Conservation (phyloP, 2,888 invertebrate genomes). For the Apeira syringaria region DNA sequence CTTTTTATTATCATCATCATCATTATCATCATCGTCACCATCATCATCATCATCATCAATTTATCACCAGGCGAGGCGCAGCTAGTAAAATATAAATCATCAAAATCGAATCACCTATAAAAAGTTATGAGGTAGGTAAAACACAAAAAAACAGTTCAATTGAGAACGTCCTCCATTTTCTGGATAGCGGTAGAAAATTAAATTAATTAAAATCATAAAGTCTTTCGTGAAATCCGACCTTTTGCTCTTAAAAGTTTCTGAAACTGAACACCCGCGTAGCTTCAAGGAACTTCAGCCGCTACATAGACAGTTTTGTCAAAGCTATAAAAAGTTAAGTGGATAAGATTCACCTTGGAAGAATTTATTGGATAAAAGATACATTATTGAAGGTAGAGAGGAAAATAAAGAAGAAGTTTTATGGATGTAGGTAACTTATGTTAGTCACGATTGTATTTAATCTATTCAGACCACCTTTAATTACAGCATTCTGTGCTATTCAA, state of each 20-base stretch:
- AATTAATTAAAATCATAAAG: neutral
- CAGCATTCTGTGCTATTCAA: too few relatives aligned
- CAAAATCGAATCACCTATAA: too few relatives aligned
- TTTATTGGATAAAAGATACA: slow-evolving; percentile 10
- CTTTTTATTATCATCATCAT: too few relatives aligned
- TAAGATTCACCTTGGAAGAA: slow-evolving; percentile 9
- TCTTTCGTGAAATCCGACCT: neutral
- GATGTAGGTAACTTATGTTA: neutral
- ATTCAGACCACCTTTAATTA: too few relatives aligned
- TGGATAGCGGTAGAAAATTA: too few relatives aligned
- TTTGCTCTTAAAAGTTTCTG: slow-evolving; percentile 1
- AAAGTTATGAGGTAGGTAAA: too few relatives aligned
- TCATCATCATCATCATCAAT: too few relatives aligned
- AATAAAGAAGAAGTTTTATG: neutral
- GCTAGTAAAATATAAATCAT: too few relatives aligned
- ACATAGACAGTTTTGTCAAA: slow-evolving; percentile 6
- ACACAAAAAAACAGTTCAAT: too few relatives aligned
- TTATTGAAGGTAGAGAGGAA: neutral
- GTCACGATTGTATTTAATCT: neutral
- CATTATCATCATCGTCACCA: too few relatives aligned
- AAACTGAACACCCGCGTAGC: neutral
- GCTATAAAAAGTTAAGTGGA: slow-evolving; percentile 9
- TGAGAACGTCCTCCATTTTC: too few relatives aligned
- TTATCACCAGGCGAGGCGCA: too few relatives aligned
- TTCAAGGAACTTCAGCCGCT: neutral